Evolutionary conservation across 2,888 invertebrate species (phyloP).

Genomic region (Epsilonema sp.): DNA sequence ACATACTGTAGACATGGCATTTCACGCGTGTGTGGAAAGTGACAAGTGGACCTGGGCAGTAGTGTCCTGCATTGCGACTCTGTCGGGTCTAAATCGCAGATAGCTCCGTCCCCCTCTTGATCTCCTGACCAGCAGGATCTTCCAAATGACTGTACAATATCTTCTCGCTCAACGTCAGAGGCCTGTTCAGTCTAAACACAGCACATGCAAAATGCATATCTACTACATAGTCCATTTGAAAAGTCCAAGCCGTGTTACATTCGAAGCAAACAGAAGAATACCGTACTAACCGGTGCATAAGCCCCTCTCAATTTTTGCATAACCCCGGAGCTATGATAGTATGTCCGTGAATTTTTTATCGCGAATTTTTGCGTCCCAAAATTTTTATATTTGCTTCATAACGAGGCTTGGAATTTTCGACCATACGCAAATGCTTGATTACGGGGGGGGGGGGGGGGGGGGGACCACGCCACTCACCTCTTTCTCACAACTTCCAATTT

Average conservation of each 20-base stretch:
- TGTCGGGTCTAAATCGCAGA: constrained; percentile 75
- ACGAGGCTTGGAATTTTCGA: too few species aligned
- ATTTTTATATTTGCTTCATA: too few species aligned
- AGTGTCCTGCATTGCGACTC: constrained; percentile 99
- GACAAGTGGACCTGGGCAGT: constrained; percentile 66
- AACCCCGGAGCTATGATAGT: too few species aligned
- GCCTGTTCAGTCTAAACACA: constrained; percentile 51
- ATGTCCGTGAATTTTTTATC: too few species aligned
- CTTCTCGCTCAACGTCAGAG: constrained; percentile 88
- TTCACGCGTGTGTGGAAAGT: too few species aligned
- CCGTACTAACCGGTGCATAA: too few species aligned
- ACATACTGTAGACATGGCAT: too few species aligned
- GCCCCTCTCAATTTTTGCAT: too few species aligned
- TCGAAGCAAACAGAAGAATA: too few species aligned
- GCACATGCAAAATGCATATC: neutral
- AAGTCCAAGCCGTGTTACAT: too few species aligned
- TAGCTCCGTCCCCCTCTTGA: constrained; percentile 75
- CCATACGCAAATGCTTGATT: too few species aligned
- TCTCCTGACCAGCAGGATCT: constrained; percentile 71
- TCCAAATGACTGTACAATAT: constrained; percentile 95
- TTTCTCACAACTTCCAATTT: constrained; percentile 62
- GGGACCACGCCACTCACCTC: constrained; percentile 20
- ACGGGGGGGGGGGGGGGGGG: neutral
- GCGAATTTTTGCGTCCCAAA: too few species aligned
- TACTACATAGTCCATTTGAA: neutral